A percentile compares a stretch with the other conserved stretches of the same genome.
phyloP scores from a whole-genome alignment of 2,113 vertebrate genomes.

The Antennarius striatus region DNA sequence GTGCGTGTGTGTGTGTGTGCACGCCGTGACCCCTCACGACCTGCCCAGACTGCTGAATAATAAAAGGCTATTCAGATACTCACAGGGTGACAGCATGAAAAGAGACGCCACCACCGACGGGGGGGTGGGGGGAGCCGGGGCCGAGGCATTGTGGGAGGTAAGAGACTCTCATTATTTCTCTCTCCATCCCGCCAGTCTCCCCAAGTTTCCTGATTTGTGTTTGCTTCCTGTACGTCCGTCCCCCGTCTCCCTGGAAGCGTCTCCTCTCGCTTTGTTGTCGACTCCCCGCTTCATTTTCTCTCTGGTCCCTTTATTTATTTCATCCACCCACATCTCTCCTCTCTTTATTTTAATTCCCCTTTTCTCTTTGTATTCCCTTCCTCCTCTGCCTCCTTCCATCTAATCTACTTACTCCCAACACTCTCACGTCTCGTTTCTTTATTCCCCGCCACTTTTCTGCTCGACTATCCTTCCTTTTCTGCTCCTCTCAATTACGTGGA shows the following conservation, averaged over 20 bases:
- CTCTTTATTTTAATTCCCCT: constrained; percentile 1
- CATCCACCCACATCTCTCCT: constrained; percentile 38
- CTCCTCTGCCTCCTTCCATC: constrained; percentile 28
- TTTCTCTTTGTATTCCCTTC: constrained; percentile 5
- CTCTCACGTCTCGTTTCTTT: constrained; percentile 51
- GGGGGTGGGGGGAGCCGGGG: constrained; percentile 4
- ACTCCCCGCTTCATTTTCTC: constrained; percentile 50
- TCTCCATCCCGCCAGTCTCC: constrained; percentile 24
- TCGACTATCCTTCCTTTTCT: constrained; percentile 32
- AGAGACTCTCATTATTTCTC: constrained; percentile 67
- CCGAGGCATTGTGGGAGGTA: constrained; percentile 73
- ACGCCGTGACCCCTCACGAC: constrained; percentile 58
- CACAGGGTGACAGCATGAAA: constrained; percentile 72
- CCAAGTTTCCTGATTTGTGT: constrained; percentile 39
- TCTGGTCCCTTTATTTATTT: constrained; percentile 42
- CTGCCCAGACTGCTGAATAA: constrained; percentile 76
- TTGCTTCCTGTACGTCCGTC: constrained; percentile 35
- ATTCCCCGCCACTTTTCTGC: constrained; percentile 44
- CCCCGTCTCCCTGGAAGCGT: constrained; percentile 23
- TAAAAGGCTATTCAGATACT: constrained; percentile 75
- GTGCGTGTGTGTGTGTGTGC: constrained; percentile 45
- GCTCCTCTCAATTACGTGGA: constrained; percentile 54
- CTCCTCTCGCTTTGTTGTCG: constrained; percentile 51
- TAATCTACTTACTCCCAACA: constrained; percentile 61
- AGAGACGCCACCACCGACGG: constrained; percentile 46